A percentile compares a stretch with the other conserved stretches of the same genome.
These are phyloP conservation scores for Cheirogaleus major DNA, from an alignment of 2,797 vertebrate species.

Conservation along the genomic window DNA sequence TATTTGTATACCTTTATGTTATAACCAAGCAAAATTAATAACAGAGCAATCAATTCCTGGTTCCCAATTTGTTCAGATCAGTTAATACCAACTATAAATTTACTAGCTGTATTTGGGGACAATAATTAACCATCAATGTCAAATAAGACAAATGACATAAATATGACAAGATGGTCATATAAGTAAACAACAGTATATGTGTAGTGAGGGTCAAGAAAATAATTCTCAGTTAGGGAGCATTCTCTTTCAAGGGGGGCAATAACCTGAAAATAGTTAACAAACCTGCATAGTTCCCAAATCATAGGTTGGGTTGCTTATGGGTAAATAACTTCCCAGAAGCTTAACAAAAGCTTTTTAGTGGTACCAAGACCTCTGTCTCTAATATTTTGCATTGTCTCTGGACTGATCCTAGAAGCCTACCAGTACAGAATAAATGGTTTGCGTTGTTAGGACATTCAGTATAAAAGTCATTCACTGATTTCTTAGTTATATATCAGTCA, in stretches of 20 bases:
- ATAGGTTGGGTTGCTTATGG: not conserved
- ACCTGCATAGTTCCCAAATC: not conserved
- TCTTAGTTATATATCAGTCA: not conserved
- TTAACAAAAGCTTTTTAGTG: not conserved
- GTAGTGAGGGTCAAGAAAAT: not conserved
- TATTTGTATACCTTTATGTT: not conserved
- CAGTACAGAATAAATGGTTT: not conserved
- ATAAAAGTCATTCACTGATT: not conserved
- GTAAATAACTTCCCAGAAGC: not conserved
- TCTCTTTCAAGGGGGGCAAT: not conserved
- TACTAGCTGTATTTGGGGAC: not conserved
- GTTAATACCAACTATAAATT: constrained; percentile 7
- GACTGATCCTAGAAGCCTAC: not conserved
- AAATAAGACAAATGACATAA: not conserved
- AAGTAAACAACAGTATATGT: not conserved
- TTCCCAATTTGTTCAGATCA: not conserved
- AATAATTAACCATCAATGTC: not conserved
- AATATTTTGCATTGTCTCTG: not conserved
- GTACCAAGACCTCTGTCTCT: not conserved
- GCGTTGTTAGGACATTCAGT: not conserved
- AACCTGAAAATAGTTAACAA: not conserved
- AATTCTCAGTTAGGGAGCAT: not conserved
- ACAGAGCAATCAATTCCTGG: not conserved
- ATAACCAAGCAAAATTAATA: not conserved
- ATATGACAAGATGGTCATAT: not conserved